Evolutionary conservation across 2,888 invertebrate species (phyloP), one percentile per base, ranked within the genome.

Genomic region (Empis stercorea): DNA sequence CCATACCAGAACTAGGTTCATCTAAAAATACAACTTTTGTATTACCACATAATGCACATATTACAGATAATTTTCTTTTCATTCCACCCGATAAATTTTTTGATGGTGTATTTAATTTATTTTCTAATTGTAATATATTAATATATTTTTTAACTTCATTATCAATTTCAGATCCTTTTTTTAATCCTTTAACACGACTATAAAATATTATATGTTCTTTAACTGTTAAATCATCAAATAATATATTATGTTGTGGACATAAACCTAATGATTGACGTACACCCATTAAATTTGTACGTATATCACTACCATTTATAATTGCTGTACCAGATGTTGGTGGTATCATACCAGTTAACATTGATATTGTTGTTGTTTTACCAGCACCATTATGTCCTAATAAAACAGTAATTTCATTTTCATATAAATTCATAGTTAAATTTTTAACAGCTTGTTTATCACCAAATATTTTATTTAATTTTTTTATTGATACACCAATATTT

Each of bases 281-380:
- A 3, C 71, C 70, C 10, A 68, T 65, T 47, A 81, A 74, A 55
- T 86, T 76, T 1, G 68, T 73, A 11, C 75, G 61, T 52, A 87
- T 80, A 60, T 86, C 81, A 59, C 75, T 77, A n/a, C 84, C 86
- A 49, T 80, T 81, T 16, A 88, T 73, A 36, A 73, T 68, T 0
- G 86, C 84, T 13, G 80, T 79, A 0, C 88, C 88, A 16, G 74
- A 71, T 0, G 78, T 78, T 4, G 80, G 78, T 20, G 78, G 74
- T 48, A 81, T 71, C 69, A 84, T 80, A 38, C 83, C 93, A 36
- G 91, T 92, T 38, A 94, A 69, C 83, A 94, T 92, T 0, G 88
- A 87, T 75, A 94, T 91, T 2, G 92, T 89, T 0, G 94, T 93
- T 1, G 92, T 91, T 72, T 94, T 94, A 11, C 93, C 93, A 43